Base-by-base conservation (phyloP, 2,797 vertebrate species). In the Caiman crocodilus region DNA sequence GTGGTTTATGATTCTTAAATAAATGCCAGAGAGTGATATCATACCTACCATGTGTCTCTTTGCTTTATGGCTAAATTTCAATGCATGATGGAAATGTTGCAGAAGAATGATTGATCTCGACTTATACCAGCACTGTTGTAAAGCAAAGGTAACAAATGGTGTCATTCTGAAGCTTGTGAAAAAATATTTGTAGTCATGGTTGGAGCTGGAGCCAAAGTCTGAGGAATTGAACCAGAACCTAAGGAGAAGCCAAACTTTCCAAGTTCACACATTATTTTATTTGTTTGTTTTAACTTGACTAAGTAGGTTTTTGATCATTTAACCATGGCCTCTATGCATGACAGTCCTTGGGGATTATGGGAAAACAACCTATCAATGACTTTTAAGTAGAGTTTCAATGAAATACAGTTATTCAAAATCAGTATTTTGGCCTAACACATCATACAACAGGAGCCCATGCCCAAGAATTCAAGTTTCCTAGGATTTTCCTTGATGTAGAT, bases 111-210 rank as follows among this genome's bases (percentile, higher is more conserved):
- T 79, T 97, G 97, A 97, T 97, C 96, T 97, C 95, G 94, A 97
- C 79, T 95, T 97, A 95, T 85, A 95, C 90, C 90, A 94, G 95
- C 56, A 35, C 94, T 94, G 84, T 80, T 92, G 81, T 89, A 91
- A 95, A 97, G 97, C 84, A 97, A 97, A 98, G 94, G 97, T 97
- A 98, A 97, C 96, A 97, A 97, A 98, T 97, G 95, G 96, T 96
- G 96, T 98, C 96, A 97, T 94, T 97, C 95, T 96, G 88, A 97
- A 97, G 88, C 87, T 89, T 96, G 95, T 96, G 89, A 95, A 97
- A 97, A 96, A 97, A 96, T 97, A 97, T 98, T 98, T 98, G 82
- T 86, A 96, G 97, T 97, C 96, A 95, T 97, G 96, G 94, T 94
- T 97, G 82, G 94, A 96, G 94, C 90, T 92, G 90, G 58, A 96